These are phyloP conservation scores for Mesochorus sp. DNA, from an alignment of 2,888 invertebrate species.

Conservation along the genomic window DNA sequence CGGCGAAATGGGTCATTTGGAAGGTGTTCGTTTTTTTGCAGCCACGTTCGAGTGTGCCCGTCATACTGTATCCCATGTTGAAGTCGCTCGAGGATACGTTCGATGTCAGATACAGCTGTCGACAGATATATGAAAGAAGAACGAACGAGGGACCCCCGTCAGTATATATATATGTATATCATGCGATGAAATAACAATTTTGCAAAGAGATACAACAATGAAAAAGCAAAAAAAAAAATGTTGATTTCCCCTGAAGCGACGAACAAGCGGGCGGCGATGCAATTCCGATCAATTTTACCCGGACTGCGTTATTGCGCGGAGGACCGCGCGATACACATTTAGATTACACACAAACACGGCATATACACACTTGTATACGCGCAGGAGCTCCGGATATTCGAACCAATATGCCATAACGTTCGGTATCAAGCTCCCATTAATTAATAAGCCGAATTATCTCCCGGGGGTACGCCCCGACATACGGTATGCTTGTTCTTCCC, in stretches of 20 bases:
- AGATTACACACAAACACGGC: too few relatives aligned
- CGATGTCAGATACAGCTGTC: slow-evolving; percentile 90
- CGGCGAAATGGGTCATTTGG: slow-evolving; percentile 94
- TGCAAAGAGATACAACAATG: neutral
- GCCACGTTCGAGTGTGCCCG: slow-evolving; percentile 92
- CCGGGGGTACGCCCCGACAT: slow-evolving; percentile 27
- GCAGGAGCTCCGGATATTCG: slow-evolving; percentile 2
- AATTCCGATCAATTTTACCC: too few relatives aligned
- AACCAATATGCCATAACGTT: neutral
- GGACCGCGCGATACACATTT: too few relatives aligned
- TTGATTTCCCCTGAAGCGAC: too few relatives aligned
- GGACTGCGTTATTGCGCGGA: too few relatives aligned
- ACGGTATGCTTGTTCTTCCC: slow-evolving; percentile 30
- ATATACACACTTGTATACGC: too few relatives aligned
- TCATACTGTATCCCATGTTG: slow-evolving; percentile 95
- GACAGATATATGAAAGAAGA: slow-evolving; percentile 57
- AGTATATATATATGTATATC: neutral
- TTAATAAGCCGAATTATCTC: slow-evolving; percentile 56
- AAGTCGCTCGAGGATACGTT: slow-evolving; percentile 93
- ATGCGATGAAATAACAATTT: neutral
- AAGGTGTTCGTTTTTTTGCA: slow-evolving; percentile 89
- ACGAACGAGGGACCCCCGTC: too few relatives aligned
- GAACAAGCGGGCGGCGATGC: too few relatives aligned
- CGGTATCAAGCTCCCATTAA: slow-evolving; percentile 39
- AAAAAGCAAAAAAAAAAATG: too few relatives aligned